Conservation (phyloP, 2,797 vertebrate species). For the Enoplosus armatus region DNA sequence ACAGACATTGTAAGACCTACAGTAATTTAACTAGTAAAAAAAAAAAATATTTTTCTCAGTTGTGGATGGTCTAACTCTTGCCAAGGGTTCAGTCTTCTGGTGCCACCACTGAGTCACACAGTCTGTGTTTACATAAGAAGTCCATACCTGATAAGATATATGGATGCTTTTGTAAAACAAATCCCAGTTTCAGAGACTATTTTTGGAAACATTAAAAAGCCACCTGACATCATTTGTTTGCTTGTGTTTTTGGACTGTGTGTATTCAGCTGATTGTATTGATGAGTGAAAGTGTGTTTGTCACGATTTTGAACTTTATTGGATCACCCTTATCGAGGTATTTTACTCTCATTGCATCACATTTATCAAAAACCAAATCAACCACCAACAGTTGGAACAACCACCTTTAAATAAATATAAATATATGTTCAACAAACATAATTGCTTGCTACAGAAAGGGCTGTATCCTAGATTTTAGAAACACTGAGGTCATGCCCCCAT, state of each 20-base stretch:
- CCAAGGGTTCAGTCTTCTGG: conserved; percentile 68
- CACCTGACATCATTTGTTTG: conserved; percentile 76
- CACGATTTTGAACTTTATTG: neutral
- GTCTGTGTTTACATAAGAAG: conserved; percentile 83
- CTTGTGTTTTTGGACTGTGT: conserved; percentile 27
- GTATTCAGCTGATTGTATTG: neutral
- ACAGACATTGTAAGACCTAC: conserved; percentile 38
- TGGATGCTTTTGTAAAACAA: conserved; percentile 85
- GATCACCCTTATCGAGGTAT: neutral
- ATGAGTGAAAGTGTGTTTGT: neutral
- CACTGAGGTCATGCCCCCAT: neutral
- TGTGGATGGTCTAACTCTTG: conserved; percentile 60
- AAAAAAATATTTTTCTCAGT: conserved; percentile 38
- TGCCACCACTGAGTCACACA: conserved; percentile 69
- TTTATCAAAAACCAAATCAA: neutral
- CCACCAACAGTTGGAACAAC: neutral
- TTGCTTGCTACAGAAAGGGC: neutral
- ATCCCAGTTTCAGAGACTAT: conserved; percentile 84
- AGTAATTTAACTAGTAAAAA: conserved; percentile 40
- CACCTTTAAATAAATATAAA: neutral
- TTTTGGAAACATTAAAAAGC: conserved; percentile 85
- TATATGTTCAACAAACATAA: neutral
- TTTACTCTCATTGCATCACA: neutral
- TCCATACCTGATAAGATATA: conserved; percentile 76
- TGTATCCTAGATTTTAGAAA: neutral